Conservation (phyloP, 2,113 vertebrate species). For the Oncorhynchus masou region DNA sequence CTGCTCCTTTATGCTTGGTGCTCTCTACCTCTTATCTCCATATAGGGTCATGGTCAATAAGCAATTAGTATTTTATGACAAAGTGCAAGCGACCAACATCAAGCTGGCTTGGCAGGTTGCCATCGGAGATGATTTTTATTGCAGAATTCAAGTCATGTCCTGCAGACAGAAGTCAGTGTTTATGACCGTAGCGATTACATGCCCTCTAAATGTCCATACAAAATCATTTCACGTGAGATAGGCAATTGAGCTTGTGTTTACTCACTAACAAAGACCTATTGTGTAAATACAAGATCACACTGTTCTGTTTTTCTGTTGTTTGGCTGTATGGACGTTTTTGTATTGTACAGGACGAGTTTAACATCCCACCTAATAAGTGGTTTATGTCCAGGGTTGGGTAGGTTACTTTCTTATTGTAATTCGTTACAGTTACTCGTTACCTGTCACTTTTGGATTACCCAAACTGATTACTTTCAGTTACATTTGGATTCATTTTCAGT, state of each 20-base stretch:
- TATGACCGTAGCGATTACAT: slow-evolving; percentile 65
- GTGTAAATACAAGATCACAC: background rate
- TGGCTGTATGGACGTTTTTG: background rate
- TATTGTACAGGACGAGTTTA: background rate
- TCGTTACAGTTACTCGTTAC: too few species aligned
- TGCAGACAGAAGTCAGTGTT: slow-evolving; percentile 77
- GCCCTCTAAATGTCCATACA: slow-evolving; percentile 67
- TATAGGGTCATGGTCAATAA: slow-evolving; percentile 73
- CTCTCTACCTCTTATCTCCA: slow-evolving; percentile 57
- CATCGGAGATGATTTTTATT: slow-evolving; percentile 70
- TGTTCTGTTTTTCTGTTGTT: background rate
- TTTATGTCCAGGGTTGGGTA: too few species aligned
- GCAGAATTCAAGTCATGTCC: slow-evolving; percentile 58
- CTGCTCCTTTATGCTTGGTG: slow-evolving; percentile 48
- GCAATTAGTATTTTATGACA: slow-evolving; percentile 81
- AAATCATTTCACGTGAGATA: slow-evolving; percentile 69
- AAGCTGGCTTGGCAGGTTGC: slow-evolving; percentile 64
- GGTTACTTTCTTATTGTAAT: too few species aligned
- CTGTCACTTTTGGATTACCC: too few species aligned
- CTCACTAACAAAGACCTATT: slow-evolving; percentile 47
- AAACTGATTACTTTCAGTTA: too few species aligned
- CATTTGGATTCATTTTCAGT: too few species aligned
- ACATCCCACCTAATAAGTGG: background rate
- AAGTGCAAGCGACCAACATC: slow-evolving; percentile 60
- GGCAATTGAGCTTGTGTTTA: slow-evolving; percentile 63